Conservation (phyloP, 2,113 vertebrate genomes). For the Euleptes europaea region DNA sequence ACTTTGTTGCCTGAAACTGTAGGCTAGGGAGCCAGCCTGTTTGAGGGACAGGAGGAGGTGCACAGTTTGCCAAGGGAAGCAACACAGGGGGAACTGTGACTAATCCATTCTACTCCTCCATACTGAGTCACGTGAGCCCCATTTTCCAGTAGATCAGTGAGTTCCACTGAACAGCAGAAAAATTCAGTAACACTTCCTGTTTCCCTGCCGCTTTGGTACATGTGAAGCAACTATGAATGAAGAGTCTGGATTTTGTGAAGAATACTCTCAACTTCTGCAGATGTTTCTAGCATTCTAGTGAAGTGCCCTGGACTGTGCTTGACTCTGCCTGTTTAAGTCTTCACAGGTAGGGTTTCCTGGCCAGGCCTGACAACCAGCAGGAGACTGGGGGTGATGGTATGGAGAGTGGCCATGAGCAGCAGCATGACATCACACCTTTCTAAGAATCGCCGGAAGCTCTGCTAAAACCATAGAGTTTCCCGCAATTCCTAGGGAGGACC, state of each 20-base stretch:
- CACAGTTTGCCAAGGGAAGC: not conserved
- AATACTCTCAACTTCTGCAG: not conserved
- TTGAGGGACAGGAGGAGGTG: not conserved
- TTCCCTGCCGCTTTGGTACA: not conserved
- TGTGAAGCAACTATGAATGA: not conserved
- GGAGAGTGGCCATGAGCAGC: too few relatives aligned
- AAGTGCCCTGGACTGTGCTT: not conserved
- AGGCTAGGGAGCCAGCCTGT: not conserved
- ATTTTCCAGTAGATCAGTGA: not conserved
- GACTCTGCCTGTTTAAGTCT: not conserved
- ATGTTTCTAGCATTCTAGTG: not conserved
- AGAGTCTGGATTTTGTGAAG: not conserved
- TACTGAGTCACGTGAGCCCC: not conserved
- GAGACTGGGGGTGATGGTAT: too few relatives aligned
- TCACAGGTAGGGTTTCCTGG: too few relatives aligned
- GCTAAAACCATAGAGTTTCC: too few relatives aligned
- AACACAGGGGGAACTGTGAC: not conserved
- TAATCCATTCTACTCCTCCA: not conserved
- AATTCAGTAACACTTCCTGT: not conserved
- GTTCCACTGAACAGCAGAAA: not conserved
- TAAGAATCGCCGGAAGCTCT: too few relatives aligned
- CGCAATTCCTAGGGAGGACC: too few relatives aligned
- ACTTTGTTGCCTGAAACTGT: not conserved
- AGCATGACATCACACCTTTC: too few relatives aligned
- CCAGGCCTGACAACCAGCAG: too few relatives aligned